These are phyloP conservation scores for Mesochorus sp. DNA, from an alignment of 2,888 invertebrate species.

Conservation along the genomic window DNA sequence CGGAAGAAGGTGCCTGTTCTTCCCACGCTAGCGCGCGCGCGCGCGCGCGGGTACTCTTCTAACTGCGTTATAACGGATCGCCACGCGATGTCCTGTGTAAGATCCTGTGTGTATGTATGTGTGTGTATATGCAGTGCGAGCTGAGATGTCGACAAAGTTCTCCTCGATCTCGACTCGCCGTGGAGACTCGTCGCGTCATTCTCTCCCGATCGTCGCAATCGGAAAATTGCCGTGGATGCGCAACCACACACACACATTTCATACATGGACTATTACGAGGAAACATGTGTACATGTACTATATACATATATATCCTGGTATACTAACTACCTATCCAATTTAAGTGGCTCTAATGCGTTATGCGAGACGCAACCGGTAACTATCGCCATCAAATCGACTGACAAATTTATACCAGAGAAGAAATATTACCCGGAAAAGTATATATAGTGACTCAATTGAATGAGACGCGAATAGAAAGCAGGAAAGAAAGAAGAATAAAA, in stretches of 20 bases:
- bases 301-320: conserved; percentile 3
- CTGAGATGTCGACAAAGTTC: conserved; percentile 53
- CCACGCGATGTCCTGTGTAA: conserved; percentile 60
- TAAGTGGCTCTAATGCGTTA: conserved; percentile 11
- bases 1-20: conserved; percentile 77
- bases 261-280: neutral
- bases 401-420: conserved; percentile 45
- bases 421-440: conserved; percentile 52
- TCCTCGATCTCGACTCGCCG: conserved; percentile 40
- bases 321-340: conserved; percentile 56
- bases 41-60: conserved; percentile 63
- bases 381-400: conserved; percentile 50
- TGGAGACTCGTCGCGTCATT: conserved; percentile 47
- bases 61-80: conserved; percentile 78
- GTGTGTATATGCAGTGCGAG: neutral
- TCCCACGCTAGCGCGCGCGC: conserved; percentile 74
- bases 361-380: neutral
- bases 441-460: conserved; percentile 42
- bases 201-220: conserved; percentile 41
- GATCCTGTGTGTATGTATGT: neutral
- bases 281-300: conserved; percentile 45
- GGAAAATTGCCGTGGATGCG: conserved; percentile 49
- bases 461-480: conserved; percentile 28
- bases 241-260: neutral
- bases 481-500: conserved; percentile 1